These are phyloP conservation scores for Dipodomys spectabilis DNA, from an alignment of 2,113 vertebrate genomes.

Conservation along the genomic window DNA sequence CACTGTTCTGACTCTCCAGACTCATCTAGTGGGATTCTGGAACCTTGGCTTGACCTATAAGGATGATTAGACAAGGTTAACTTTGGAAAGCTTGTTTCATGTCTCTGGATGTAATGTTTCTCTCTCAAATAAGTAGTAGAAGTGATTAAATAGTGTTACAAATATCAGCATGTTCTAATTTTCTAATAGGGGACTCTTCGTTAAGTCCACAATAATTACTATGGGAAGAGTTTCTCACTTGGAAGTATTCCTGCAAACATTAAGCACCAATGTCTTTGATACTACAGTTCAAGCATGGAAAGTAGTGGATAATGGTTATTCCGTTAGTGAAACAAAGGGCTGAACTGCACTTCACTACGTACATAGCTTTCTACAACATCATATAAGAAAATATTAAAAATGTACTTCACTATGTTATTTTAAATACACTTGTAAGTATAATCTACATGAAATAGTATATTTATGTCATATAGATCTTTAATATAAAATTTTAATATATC, in stretches of 20 bases:
- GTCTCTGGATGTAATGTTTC: neutral
- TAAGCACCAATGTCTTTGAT: neutral
- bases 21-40: neutral
- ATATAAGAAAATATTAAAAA: constrained; percentile 10
- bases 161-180: neutral
- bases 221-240: neutral
- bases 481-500: neutral
- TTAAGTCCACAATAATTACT: neutral
- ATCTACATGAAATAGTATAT: neutral
- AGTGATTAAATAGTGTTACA: neutral
- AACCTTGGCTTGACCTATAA: neutral
- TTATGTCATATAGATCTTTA: neutral
- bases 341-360: neutral
- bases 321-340: neutral
- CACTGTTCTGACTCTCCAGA: neutral
- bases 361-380: neutral
- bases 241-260: neutral
- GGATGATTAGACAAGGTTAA: neutral
- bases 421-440: constrained; percentile 34
- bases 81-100: neutral
- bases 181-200: neutral
- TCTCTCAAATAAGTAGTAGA: neutral
- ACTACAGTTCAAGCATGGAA: neutral
- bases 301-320: neutral
- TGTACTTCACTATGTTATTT: constrained; percentile 1